These are phyloP conservation scores for Ploceus nigricollis DNA, from an alignment of 2,113 vertebrate genomes.

Conservation along the genomic window DNA sequence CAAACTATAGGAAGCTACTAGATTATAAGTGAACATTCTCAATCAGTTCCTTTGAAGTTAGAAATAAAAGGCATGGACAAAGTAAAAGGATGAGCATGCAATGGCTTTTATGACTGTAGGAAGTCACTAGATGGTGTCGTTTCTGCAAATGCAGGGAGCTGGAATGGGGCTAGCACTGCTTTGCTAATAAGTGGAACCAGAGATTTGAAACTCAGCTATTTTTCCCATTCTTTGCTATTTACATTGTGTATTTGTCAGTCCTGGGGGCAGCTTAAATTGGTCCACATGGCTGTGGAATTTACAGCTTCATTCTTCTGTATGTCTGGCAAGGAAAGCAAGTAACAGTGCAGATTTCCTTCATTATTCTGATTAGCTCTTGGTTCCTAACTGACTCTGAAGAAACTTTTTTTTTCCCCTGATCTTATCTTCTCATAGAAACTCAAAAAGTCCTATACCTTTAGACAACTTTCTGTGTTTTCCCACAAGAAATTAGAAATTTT, in stretches of 20 bases:
- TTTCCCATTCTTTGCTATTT: background rate
- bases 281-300: background rate
- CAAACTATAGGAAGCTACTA: background rate
- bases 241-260: background rate
- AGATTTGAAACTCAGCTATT: background rate
- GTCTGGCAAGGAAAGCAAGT: background rate
- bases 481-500: no score
- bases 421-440: background rate
- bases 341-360: background rate
- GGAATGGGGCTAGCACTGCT: background rate
- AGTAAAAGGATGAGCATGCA: background rate
- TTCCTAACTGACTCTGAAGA: background rate
- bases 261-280: background rate
- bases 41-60: background rate
- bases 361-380: background rate
- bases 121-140: conserved; percentile 13
- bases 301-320: background rate
- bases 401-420: fast-evolving
- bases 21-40: background rate
- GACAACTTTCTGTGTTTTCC: background rate
- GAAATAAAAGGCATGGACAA: background rate
- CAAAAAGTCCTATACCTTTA: background rate
- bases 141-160: background rate
- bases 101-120: background rate
- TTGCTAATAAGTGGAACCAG: background rate